These are phyloP conservation scores for Cartodere bifasciata DNA, from an alignment of 2,888 invertebrate genomes.

Conservation along the genomic window DNA sequence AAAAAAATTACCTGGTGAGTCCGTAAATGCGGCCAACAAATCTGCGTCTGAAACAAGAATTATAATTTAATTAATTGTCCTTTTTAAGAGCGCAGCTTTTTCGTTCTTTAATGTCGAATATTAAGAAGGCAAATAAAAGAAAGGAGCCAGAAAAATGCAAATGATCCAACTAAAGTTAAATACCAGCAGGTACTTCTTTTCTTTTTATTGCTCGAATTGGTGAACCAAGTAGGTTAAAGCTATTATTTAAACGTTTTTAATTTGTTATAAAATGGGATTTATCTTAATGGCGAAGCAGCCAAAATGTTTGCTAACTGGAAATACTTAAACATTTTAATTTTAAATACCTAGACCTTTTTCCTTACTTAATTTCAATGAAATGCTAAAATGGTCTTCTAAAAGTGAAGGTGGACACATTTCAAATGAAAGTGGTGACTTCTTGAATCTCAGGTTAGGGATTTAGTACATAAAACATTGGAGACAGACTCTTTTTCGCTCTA, in stretches of 20 bases:
- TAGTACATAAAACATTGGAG: constrained; percentile 25
- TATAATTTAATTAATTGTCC: no score
- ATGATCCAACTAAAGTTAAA: constrained; percentile 23
- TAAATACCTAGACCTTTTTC: no score
- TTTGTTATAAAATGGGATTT: constrained; percentile 28
- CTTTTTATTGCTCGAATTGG: constrained; percentile 25
- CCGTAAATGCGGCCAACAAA: no score
- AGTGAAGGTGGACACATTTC: no score
- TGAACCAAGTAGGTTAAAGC: constrained; percentile 30
- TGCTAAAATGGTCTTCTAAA: no score
- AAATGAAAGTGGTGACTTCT: constrained; percentile 17
- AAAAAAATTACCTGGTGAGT: no score
- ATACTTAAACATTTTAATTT: no score
- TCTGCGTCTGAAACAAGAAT: no score
- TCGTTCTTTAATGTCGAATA: no score
- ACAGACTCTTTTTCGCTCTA: constrained; percentile 15
- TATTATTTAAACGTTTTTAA: constrained; percentile 31
- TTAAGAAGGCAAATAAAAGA: constrained; percentile 15
- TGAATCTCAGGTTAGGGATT: constrained; percentile 24
- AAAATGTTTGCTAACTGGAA: no score
- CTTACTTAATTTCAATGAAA: no score
- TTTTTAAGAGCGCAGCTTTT: no score
- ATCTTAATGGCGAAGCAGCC: constrained; percentile 19
- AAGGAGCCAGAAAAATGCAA: constrained; percentile 23
- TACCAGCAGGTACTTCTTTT: constrained; percentile 29